These are phyloP conservation scores for Xenus cinereus DNA, from an alignment of 2,113 vertebrate species.

Conservation along the genomic window DNA sequence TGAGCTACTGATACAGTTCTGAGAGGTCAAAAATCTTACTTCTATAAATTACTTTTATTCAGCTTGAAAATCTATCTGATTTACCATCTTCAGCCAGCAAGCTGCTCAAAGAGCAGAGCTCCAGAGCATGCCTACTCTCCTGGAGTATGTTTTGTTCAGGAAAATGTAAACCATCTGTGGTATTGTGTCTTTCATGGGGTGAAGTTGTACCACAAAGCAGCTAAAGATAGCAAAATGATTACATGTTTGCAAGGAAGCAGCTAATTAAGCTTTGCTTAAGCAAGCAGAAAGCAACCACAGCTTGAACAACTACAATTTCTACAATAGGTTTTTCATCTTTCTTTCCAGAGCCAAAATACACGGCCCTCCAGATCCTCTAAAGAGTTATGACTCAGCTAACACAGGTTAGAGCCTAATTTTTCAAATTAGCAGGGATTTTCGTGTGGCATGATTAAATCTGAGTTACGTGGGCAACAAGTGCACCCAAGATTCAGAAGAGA, in stretches of 20 bases:
- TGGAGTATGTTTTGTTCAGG: conserved; percentile 15
- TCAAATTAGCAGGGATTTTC: not conserved
- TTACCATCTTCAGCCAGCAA: not conserved
- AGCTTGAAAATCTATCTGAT: not conserved
- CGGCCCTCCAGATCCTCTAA: not conserved
- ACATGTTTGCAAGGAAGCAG: conserved; percentile 33
- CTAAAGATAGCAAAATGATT: conserved; percentile 72
- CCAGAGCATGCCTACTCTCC: not conserved
- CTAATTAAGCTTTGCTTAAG: conserved; percentile 42
- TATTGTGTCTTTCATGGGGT: conserved; percentile 30
- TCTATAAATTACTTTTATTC: not conserved
- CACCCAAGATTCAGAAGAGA: not conserved
- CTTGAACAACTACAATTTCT: not conserved
- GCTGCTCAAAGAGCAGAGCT: not conserved
- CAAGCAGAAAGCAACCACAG: not conserved
- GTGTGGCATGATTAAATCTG: not conserved
- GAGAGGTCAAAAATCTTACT: not conserved
- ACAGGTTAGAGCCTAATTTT: not conserved
- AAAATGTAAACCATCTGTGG: conserved; percentile 41
- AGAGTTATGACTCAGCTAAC: not conserved
- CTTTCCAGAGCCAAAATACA: not conserved
- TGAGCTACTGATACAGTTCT: not conserved
- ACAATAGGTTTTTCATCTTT: not conserved
- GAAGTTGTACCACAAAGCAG: conserved; percentile 45
- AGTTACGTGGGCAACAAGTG: not conserved